These are phyloP conservation scores for Microchrysa polita DNA, from an alignment of 2,888 invertebrate genomes.

Conservation along the genomic window DNA sequence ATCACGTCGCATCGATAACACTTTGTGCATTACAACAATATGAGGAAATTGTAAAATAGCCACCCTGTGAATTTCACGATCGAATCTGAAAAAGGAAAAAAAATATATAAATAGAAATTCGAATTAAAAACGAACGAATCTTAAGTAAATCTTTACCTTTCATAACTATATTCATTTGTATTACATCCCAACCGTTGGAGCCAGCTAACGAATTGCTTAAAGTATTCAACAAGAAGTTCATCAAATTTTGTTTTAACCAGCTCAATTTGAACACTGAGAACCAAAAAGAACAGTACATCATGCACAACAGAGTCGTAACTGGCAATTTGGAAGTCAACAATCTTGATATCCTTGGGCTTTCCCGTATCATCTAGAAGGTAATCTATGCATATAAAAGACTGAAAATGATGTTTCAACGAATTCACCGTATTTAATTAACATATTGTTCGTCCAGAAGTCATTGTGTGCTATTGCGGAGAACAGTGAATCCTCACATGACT, in stretches of 20 bases:
- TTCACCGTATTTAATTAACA: constrained; percentile 66
- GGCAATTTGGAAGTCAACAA: constrained; percentile 71
- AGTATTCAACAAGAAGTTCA: constrained; percentile 67
- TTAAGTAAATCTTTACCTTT: constrained; percentile 61
- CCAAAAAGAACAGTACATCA: constrained; percentile 69
- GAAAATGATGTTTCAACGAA: constrained; percentile 1
- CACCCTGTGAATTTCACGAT: constrained; percentile 62
- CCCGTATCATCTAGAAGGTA: constrained; percentile 56
- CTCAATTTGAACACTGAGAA: constrained; percentile 66
- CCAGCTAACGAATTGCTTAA: constrained; percentile 64
- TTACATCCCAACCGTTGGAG: constrained; percentile 63
- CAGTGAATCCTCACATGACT: constrained; percentile 59
- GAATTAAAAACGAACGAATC: too few relatives aligned
- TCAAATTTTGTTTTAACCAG: constrained; percentile 65
- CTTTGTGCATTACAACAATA: constrained; percentile 66
- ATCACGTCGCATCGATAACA: constrained; percentile 65
- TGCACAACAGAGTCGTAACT: constrained; percentile 66
- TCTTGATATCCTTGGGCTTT: constrained; percentile 66
- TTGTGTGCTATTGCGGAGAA: constrained; percentile 68
- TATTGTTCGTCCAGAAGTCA: constrained; percentile 72
- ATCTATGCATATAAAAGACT: neutral
- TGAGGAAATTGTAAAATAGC: constrained; percentile 65
- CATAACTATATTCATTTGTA: constrained; percentile 62
- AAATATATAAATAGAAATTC: neutral
- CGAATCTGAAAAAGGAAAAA: constrained; percentile 55